Conservation (phyloP, 2,888 invertebrate species). For the Caenorhabditis sp. region DNA sequence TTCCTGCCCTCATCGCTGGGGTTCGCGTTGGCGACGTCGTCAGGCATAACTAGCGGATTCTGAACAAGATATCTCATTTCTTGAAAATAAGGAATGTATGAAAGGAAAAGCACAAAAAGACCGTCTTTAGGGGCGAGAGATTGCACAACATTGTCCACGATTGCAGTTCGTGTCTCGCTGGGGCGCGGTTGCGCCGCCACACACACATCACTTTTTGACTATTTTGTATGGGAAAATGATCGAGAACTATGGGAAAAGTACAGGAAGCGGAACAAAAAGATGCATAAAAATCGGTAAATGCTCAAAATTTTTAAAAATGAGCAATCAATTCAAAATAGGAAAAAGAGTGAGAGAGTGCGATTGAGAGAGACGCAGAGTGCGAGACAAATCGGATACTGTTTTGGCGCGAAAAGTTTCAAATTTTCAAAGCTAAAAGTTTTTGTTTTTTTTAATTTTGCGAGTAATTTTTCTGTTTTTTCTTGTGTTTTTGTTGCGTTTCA, state of each 20-base stretch:
- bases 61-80: constrained; percentile 48
- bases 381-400: too few relatives aligned
- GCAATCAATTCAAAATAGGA: background rate
- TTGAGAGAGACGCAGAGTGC: too few relatives aligned
- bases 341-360: too few relatives aligned
- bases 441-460: too few relatives aligned
- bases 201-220: constrained; percentile 32
- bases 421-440: too few relatives aligned
- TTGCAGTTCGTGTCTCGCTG: constrained; percentile 53
- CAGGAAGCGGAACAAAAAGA: background rate
- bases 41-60: constrained; percentile 30
- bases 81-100: constrained; percentile 2
- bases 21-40: constrained; percentile 17
- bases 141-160: constrained; percentile 63
- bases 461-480: too few relatives aligned
- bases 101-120: constrained; percentile 14
- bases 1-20: constrained; percentile 25
- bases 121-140: constrained; percentile 13
- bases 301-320: background rate
- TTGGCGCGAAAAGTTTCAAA: too few relatives aligned
- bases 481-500: too few relatives aligned
- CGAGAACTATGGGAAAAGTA: background rate
- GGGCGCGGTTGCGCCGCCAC: constrained; percentile 47
- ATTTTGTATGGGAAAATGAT: background rate
- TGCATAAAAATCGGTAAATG: too few relatives aligned